Evolutionary conservation across 2,113 vertebrate genomes (phyloP).

Genomic region (Gymnobelideus leadbeateri): DNA sequence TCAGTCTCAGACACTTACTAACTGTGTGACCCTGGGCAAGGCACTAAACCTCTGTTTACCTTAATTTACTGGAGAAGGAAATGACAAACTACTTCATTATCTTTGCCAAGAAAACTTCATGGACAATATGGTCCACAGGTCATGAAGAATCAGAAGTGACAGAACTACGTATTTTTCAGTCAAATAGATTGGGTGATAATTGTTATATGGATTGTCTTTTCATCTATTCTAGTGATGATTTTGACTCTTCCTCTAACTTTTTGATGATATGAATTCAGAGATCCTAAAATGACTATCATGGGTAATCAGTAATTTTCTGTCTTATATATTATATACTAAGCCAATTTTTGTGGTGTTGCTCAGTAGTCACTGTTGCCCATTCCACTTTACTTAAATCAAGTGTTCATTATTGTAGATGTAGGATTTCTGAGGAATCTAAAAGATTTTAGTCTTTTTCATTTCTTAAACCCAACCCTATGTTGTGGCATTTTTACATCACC

Average conservation of each 20-base stretch:
- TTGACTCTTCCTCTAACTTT: not conserved
- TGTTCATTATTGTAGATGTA: not conserved
- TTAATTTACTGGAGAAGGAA: not conserved
- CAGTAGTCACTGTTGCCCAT: not conserved
- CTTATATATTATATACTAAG: not conserved
- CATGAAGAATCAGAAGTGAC: not conserved
- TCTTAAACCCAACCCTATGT: too few species aligned
- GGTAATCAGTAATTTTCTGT: not conserved
- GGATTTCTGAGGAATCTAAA: not conserved
- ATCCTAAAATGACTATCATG: not conserved
- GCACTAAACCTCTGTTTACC: not conserved
- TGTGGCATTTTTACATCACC: too few species aligned
- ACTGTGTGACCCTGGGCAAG: not conserved
- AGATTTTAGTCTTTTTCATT: too few species aligned
- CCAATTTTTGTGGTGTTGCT: not conserved
- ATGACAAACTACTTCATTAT: not conserved
- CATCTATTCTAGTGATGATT: too few species aligned
- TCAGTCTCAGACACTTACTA: too few species aligned
- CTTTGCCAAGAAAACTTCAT: not conserved
- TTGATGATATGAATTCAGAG: not conserved
- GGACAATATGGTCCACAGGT: not conserved
- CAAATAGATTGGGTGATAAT: not conserved
- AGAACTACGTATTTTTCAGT: not conserved
- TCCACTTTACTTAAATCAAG: not conserved
- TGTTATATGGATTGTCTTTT: not conserved